These are phyloP conservation scores for Hirundichthys speculiger DNA, from an alignment of 2,113 vertebrate species.

Conservation along the genomic window DNA sequence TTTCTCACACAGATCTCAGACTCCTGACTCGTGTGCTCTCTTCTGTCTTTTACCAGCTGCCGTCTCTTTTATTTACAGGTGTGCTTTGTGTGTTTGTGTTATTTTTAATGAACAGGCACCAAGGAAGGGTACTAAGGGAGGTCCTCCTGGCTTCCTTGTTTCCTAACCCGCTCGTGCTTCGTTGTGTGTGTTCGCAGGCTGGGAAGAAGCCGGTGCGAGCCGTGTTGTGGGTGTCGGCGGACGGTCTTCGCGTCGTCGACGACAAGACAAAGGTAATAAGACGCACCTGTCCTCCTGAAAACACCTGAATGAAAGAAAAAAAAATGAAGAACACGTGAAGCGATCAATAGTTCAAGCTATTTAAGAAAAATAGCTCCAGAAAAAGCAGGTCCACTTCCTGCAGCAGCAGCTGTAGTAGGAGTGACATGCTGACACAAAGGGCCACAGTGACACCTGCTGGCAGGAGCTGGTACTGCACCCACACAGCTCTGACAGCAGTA, in stretches of 20 bases:
- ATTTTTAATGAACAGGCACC: conserved; percentile 23
- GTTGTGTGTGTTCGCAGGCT: conserved; percentile 81
- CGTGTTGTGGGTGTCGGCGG: conserved; percentile 96
- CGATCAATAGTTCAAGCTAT: no score
- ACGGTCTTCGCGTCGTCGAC: conserved; percentile 96
- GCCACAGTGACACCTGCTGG: conserved; percentile 58
- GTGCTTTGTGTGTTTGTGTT: conserved; percentile 31
- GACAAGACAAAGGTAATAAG: conserved; percentile 96
- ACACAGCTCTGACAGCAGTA: no score
- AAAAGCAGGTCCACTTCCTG: conserved; percentile 23
- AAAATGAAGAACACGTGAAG: no score
- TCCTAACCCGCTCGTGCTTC: conserved; percentile 39
- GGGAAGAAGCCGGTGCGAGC: conserved; percentile 97
- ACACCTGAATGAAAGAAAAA: background rate
- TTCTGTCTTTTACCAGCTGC: conserved; percentile 37
- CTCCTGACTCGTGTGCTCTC: conserved; percentile 22
- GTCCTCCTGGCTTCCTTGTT: background rate
- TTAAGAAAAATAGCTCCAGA: no score
- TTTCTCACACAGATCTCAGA: conserved; percentile 32
- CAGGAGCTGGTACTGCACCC: conserved; percentile 3
- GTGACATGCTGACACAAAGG: background rate
- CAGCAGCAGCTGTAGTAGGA: conserved; percentile 36
- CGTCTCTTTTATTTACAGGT: conserved; percentile 58
- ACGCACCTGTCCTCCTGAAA: background rate
- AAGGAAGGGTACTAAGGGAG: conserved; percentile 26